Percentiles rank a stretch among this genome's conserved stretches.
Conservation (phyloP, 2,113 vertebrate species). For the Xyliphius kryptos region DNA sequence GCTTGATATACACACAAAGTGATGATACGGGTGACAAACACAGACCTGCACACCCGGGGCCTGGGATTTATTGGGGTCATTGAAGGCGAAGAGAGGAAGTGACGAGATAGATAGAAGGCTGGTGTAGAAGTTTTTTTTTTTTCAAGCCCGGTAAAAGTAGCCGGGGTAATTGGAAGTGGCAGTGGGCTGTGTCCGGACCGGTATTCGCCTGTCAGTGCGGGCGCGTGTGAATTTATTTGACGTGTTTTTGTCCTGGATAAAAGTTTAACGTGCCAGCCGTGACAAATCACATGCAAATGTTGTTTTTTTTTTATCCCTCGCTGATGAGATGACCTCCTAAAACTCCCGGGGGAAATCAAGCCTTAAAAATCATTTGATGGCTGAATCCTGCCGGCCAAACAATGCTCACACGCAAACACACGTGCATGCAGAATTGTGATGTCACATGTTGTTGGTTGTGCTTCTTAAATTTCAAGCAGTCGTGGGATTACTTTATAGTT, state of each 20-base stretch:
- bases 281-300: slow-evolving; percentile 98
- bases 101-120: not conserved
- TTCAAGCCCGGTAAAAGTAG: slow-evolving; percentile 79
- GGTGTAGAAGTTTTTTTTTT: slow-evolving; percentile 43
- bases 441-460: too few relatives aligned
- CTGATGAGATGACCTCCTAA: slow-evolving; percentile 89
- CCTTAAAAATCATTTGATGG: slow-evolving; percentile 79
- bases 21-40: slow-evolving; percentile 69
- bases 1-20: slow-evolving; percentile 57
- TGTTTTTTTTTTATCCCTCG: slow-evolving; percentile 83
- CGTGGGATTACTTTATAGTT: too few relatives aligned
- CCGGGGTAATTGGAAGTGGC: slow-evolving; percentile 78
- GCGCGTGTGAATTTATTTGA: slow-evolving; percentile 94
- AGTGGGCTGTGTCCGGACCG: slow-evolving; percentile 68
- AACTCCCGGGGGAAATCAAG: slow-evolving; percentile 84
- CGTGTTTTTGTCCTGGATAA: slow-evolving; percentile 96
- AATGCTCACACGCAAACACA: too few relatives aligned
- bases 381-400: slow-evolving; percentile 49
- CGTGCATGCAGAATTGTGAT: too few relatives aligned
- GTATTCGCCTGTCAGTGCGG: slow-evolving; percentile 81
- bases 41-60: slow-evolving; percentile 63
- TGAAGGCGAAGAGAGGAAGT: slow-evolving; percentile 51
- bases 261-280: slow-evolving; percentile 91
- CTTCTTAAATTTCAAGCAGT: too few relatives aligned
- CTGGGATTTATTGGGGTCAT: slow-evolving; percentile 83